Evolutionary conservation across 2,888 invertebrate species (phyloP).

Genomic region (Apamea crenata): DNA sequence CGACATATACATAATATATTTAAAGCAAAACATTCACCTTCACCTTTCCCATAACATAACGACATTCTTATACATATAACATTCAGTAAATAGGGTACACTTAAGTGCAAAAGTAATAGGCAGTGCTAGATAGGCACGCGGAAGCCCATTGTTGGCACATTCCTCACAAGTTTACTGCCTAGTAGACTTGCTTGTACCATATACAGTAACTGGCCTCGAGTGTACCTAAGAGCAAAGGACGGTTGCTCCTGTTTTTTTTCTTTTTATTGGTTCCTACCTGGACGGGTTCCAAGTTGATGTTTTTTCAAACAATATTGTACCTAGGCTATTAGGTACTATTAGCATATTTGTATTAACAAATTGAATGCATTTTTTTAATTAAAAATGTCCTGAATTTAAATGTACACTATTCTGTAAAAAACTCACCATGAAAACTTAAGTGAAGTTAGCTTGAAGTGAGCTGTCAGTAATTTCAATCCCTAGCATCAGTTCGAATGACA

Average conservation of each 20-base stretch:
- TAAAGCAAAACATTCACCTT: too few species aligned
- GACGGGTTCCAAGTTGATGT: not conserved
- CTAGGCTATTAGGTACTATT: not conserved
- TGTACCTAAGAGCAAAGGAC: slow-evolving; percentile 40
- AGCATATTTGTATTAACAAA: not conserved
- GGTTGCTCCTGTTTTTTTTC: slow-evolving; percentile 6
- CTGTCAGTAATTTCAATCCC: too few species aligned
- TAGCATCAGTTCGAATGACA: too few species aligned
- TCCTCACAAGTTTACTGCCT: slow-evolving; percentile 57
- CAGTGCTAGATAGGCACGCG: slow-evolving; percentile 52
- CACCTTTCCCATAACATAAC: not conserved
- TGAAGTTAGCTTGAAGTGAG: not conserved
- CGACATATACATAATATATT: too few species aligned
- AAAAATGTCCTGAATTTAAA: too few species aligned
- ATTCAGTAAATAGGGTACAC: slow-evolving; percentile 17
- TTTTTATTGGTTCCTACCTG: not conserved
- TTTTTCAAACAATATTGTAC: not conserved
- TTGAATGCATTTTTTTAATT: not conserved
- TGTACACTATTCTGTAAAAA: too few species aligned
- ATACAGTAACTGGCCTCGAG: slow-evolving; percentile 46
- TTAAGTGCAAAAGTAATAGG: slow-evolving; percentile 18
- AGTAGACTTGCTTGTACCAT: slow-evolving; percentile 39
- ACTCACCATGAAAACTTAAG: not conserved
- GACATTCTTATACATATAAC: not conserved
- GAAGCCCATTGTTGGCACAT: slow-evolving; percentile 64